Evolutionary conservation across 2,888 invertebrate genomes (phyloP).

Genomic region (Ophioninae sp.): DNA sequence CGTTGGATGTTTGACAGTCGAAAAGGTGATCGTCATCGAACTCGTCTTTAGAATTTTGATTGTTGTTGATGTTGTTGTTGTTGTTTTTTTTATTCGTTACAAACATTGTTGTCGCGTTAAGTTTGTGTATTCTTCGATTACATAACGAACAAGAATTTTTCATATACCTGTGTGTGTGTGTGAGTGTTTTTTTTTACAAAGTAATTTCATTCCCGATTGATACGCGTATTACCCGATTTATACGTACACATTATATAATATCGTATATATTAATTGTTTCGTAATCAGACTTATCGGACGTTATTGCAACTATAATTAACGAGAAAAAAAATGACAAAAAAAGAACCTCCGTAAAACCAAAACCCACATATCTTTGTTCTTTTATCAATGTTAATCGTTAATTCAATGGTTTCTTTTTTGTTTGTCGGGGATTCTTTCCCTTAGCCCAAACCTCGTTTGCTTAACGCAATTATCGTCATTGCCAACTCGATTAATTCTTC

Average conservation of each 20-base stretch:
- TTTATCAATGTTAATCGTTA: constrained; percentile 34
- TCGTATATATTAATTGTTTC: constrained; percentile 61
- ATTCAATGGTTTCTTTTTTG: constrained; percentile 12
- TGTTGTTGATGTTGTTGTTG: not conserved
- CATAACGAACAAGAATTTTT: constrained; percentile 57
- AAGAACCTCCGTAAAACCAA: constrained; percentile 31
- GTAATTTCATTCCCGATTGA: constrained; percentile 51
- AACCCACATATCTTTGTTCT: constrained; percentile 25
- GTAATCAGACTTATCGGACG: constrained; percentile 63
- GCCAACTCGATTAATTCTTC: constrained; percentile 8
- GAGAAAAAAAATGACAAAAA: constrained; percentile 46
- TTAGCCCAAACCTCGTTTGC: not conserved
- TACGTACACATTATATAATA: constrained; percentile 58
- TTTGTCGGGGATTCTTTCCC: not conserved
- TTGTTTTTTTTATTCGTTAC: not conserved
- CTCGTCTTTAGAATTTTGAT: constrained; percentile 6
- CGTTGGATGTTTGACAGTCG: not conserved
- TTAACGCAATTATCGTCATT: not conserved
- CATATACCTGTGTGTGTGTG: constrained; percentile 20
- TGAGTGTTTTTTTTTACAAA: constrained; percentile 60
- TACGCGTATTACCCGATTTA: constrained; percentile 42
- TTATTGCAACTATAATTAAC: constrained; percentile 61
- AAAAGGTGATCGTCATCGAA: constrained; percentile 24
- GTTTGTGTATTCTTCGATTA: constrained; percentile 52
- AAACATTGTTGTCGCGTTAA: not conserved